Percentiles rank a stretch among this genome's conserved stretches.
Conservation (phyloP, 2,113 vertebrate species). For the Lepus americanus region DNA sequence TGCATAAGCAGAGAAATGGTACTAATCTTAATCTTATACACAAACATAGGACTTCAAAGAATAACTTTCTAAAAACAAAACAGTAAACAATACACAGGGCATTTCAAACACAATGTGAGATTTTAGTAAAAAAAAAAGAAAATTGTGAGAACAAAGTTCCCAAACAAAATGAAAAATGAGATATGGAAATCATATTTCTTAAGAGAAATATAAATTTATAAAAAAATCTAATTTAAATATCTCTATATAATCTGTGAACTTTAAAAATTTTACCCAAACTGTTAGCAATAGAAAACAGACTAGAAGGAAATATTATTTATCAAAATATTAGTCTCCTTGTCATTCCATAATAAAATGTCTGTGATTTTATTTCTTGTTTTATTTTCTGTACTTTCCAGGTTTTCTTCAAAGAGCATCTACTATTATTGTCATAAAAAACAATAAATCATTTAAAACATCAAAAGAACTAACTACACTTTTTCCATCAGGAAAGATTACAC, state of each 20-base stretch:
- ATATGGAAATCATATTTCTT: conserved; percentile 15
- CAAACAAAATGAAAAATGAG: conserved; percentile 66
- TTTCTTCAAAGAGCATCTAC: conserved; percentile 37
- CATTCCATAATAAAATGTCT: neutral
- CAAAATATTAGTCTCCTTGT: neutral
- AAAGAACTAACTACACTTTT: conserved; percentile 44
- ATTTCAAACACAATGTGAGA: conserved; percentile 49
- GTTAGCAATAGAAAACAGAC: conserved; percentile 50
- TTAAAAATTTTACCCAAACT: neutral
- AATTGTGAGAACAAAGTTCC: conserved; percentile 10
- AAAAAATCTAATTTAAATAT: conserved; percentile 50
- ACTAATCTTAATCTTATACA: conserved; percentile 61
- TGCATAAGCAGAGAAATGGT: conserved; percentile 68
- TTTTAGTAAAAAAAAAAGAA: conserved; percentile 45
- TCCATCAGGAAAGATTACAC: conserved; percentile 5
- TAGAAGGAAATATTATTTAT: neutral
- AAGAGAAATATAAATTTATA: conserved; percentile 26
- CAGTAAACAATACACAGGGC: conserved; percentile 44
- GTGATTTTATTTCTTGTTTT: conserved; percentile 44
- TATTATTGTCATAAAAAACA: conserved; percentile 35
- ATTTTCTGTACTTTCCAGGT: conserved; percentile 28
- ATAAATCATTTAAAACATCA: conserved; percentile 43
- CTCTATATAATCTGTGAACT: conserved; percentile 31
- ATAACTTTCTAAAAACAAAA: conserved; percentile 64
- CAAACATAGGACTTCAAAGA: conserved; percentile 56